Percentiles rank a stretch among this genome's conserved stretches.
These are phyloP conservation scores for Thalassaphorura encarpata DNA, from an alignment of 1,140 invertebrate species.

Conservation along the genomic window DNA sequence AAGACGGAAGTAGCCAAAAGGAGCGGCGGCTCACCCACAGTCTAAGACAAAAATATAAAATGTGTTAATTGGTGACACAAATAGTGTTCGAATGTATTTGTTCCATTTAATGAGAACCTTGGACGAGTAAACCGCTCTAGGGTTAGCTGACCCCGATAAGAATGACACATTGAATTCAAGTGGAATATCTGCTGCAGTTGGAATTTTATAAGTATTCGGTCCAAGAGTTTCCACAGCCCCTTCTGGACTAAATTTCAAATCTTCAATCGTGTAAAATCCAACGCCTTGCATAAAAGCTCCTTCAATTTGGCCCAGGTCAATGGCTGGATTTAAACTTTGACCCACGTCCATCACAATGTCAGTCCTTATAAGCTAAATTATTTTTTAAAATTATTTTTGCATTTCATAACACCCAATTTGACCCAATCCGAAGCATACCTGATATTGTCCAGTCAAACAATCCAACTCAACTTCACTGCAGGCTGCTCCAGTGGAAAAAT, in stretches of 20 bases:
- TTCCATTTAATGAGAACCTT: slow-evolving; percentile 51
- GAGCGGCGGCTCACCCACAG: slow-evolving; percentile 87
- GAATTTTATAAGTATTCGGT: slow-evolving; percentile 88
- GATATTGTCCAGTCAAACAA: slow-evolving; percentile 75
- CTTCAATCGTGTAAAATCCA: slow-evolving; percentile 82
- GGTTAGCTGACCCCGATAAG: slow-evolving; percentile 74
- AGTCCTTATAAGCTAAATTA: slow-evolving; percentile 52
- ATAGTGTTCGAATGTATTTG: not conserved
- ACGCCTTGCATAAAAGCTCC: slow-evolving; percentile 89
- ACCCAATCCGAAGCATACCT: too few species aligned
- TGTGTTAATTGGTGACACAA: not conserved
- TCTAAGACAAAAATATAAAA: slow-evolving; percentile 47
- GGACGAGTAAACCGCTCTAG: slow-evolving; percentile 83
- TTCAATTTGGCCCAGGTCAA: slow-evolving; percentile 84
- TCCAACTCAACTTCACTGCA: slow-evolving; percentile 75
- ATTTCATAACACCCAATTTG: too few species aligned
- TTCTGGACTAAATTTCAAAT: slow-evolving; percentile 70
- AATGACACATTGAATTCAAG: slow-evolving; percentile 87
- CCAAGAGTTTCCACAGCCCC: slow-evolving; percentile 72
- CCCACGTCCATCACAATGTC: slow-evolving; percentile 95
- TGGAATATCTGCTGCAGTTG: slow-evolving; percentile 66
- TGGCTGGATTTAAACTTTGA: slow-evolving; percentile 85
- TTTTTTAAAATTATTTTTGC: too few species aligned
- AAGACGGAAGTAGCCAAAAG: slow-evolving; percentile 77
- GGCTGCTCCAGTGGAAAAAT: slow-evolving; percentile 69